Conservation (phyloP, 2,797 vertebrate genomes). For the Pantherophis alleghaniensis region DNA sequence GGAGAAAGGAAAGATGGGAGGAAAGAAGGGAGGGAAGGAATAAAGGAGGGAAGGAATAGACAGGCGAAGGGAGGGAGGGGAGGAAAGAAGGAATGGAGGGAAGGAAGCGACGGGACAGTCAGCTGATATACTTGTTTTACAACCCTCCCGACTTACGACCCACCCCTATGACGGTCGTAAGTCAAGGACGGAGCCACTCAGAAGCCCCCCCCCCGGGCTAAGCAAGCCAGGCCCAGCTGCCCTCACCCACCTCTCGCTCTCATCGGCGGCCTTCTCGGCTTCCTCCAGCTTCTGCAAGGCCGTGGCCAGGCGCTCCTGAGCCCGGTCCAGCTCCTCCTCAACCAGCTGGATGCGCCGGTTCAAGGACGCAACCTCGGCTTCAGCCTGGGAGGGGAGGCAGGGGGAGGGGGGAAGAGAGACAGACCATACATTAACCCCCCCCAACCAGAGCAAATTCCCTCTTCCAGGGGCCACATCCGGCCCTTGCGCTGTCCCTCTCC, state of each 20-base stretch:
- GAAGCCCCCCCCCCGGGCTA: neutral
- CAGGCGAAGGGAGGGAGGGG: no score
- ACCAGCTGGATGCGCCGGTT: conserved; percentile 86
- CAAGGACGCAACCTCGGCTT: conserved; percentile 83
- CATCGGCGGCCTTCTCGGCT: conserved; percentile 87
- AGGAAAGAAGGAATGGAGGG: no score
- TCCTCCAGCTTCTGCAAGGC: conserved; percentile 87
- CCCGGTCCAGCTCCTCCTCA: conserved; percentile 88
- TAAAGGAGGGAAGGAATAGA: no score
- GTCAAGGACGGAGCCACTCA: neutral
- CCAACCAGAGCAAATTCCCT: neutral
- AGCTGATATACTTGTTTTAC: neutral
- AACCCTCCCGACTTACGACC: neutral
- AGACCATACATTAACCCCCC: no score
- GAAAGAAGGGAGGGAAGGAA: accelerated
- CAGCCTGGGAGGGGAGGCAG: conserved; percentile 70
- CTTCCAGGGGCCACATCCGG: neutral
- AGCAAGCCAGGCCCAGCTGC: no score
- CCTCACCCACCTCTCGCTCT: conserved; percentile 86
- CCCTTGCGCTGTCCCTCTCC: no score
- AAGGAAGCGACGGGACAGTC: neutral
- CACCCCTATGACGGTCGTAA: neutral
- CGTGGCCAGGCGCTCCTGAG: conserved; percentile 83
- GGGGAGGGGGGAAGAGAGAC: neutral
- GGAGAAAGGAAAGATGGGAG: no score